Percentiles rank a stretch among this genome's conserved stretches.
Conservation (phyloP, 2,888 invertebrate species). For the Sericinus montela region DNA sequence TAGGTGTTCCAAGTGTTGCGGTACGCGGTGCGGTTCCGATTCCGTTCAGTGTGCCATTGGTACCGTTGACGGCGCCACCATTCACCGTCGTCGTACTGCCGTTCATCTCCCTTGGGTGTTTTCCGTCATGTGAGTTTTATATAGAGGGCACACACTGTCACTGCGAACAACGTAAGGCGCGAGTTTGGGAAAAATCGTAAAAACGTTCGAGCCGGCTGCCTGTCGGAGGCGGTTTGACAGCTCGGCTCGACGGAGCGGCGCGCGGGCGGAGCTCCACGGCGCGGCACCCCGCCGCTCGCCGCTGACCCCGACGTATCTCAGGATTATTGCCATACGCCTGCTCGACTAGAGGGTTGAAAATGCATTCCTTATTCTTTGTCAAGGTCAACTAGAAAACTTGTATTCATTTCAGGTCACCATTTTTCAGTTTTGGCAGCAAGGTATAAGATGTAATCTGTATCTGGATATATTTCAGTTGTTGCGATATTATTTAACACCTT, state of each 20-base stretch:
- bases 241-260: constrained; percentile 55
- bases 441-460: no score
- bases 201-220: constrained; percentile 74
- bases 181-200: constrained; percentile 50
- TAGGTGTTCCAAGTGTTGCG: constrained; percentile 74
- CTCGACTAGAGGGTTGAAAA: constrained; percentile 67
- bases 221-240: constrained; percentile 78
- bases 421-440: no score
- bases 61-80: constrained; percentile 70
- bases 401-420: no score
- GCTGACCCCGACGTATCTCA: constrained; percentile 49
- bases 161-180: constrained; percentile 62
- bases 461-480: no score
- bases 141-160: constrained; percentile 65
- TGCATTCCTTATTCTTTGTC: constrained; percentile 56
- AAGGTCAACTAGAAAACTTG: constrained; percentile 55
- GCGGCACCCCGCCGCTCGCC: constrained; percentile 43
- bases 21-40: constrained; percentile 70
- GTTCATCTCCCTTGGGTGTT: constrained; percentile 67
- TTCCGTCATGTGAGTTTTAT: constrained; percentile 64
- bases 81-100: constrained; percentile 77
- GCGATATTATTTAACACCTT: no score
- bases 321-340: constrained; percentile 61
- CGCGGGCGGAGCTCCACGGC: constrained; percentile 61
- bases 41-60: constrained; percentile 64